phyloP scores from a whole-genome alignment of 2,113 vertebrate species.

The Piaya cayana region DNA sequence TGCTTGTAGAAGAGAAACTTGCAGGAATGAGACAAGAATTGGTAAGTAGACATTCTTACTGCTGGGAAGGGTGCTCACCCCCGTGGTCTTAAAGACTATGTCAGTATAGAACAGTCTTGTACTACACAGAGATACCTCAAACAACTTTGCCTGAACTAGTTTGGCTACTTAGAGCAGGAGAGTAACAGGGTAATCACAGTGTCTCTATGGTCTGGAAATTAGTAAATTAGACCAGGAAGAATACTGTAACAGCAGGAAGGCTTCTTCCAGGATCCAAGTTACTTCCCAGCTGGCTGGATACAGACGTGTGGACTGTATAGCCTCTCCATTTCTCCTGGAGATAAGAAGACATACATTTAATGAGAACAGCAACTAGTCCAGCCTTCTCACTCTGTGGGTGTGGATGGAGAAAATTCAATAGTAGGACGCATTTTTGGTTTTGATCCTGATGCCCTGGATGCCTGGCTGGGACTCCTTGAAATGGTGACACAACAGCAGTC shows the following conservation, averaged over 20 bases:
- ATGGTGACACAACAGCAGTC: background rate
- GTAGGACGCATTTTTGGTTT: background rate
- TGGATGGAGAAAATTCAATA: background rate
- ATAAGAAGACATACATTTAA: background rate
- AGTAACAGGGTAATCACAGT: background rate
- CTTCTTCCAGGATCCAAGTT: background rate
- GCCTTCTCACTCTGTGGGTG: background rate
- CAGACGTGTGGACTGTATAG: background rate
- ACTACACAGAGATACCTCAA: background rate
- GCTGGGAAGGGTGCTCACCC: background rate
- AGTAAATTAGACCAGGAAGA: background rate
- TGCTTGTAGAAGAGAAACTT: background rate
- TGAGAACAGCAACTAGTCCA: background rate
- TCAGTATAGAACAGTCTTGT: background rate
- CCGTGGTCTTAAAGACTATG: background rate
- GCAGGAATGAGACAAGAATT: background rate
- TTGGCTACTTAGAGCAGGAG: background rate
- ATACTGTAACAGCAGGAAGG: fast-evolving
- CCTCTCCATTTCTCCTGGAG: background rate
- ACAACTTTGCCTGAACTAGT: background rate
- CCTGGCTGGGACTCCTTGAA: background rate
- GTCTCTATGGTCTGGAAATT: background rate
- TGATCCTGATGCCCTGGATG: background rate
- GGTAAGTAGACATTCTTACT: background rate
- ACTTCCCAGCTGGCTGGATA: background rate